Conservation (phyloP, 1,140 invertebrate genomes). For the Cotesia typhae region DNA sequence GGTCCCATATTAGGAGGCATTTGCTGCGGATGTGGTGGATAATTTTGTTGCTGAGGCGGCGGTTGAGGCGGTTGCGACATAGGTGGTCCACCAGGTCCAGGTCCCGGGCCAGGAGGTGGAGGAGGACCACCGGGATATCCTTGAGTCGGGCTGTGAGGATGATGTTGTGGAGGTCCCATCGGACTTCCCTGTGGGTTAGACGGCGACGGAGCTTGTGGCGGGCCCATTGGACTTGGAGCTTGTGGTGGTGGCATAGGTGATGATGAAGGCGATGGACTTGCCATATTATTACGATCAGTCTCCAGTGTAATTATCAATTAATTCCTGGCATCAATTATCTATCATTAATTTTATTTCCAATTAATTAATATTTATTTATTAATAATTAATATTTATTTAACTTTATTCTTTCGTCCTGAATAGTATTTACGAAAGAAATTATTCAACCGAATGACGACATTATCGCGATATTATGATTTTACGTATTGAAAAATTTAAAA, state of each 20-base stretch:
- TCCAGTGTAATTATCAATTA: slow-evolving; percentile 46
- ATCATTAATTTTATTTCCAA: slow-evolving; percentile 5
- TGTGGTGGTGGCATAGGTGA: slow-evolving; percentile 87
- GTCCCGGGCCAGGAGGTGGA: slow-evolving; percentile 62
- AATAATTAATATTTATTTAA: not conserved
- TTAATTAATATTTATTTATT: not conserved
- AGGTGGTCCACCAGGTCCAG: slow-evolving; percentile 61
- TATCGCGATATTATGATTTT: too few relatives aligned
- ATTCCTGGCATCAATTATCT: slow-evolving; percentile 33
- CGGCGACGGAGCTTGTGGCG: slow-evolving; percentile 82
- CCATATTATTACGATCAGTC: slow-evolving; percentile 67
- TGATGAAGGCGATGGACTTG: slow-evolving; percentile 82
- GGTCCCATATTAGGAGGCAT: slow-evolving; percentile 67
- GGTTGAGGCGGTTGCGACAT: slow-evolving; percentile 58
- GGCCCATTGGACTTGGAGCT: slow-evolving; percentile 85
- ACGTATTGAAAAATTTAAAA: too few relatives aligned
- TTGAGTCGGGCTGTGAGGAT: slow-evolving; percentile 77
- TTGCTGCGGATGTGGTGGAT: slow-evolving; percentile 67
- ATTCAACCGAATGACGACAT: too few relatives aligned
- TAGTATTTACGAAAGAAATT: too few relatives aligned
- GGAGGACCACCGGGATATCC: slow-evolving; percentile 63
- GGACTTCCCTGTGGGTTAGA: slow-evolving; percentile 70
- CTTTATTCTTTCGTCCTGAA: too few relatives aligned
- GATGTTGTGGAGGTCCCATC: slow-evolving; percentile 64
- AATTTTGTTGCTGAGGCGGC: slow-evolving; percentile 65